phyloP scores from a whole-genome alignment of 2,113 vertebrate genomes.

The Zeus faber region DNA sequence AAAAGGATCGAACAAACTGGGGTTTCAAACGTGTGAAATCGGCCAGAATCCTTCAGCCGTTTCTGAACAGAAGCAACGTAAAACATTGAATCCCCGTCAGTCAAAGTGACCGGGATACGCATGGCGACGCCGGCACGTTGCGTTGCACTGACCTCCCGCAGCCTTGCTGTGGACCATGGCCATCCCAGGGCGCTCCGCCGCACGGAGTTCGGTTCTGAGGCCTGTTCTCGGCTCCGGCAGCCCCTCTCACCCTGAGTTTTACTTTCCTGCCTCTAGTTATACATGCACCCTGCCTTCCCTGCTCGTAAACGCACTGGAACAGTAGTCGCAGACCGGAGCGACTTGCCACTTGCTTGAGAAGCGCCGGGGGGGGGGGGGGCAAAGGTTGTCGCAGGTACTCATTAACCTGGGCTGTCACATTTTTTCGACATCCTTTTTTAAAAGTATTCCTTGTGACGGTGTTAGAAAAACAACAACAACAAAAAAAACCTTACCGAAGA shows the following conservation, averaged over 20 bases:
- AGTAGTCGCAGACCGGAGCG: slow-evolving; percentile 19
- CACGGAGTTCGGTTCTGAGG: no score
- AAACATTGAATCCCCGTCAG: background rate
- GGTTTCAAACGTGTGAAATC: no score
- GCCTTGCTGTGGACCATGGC: slow-evolving; percentile 76
- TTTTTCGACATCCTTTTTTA: background rate
- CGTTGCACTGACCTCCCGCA: slow-evolving; percentile 76
- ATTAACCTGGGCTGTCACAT: slow-evolving; percentile 82
- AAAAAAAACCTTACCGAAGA: slow-evolving; percentile 83
- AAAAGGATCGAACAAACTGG: no score
- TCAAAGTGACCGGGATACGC: background rate
- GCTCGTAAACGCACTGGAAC: slow-evolving; percentile 9
- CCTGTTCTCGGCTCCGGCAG: slow-evolving; percentile 13
- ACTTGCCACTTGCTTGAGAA: slow-evolving; percentile 71
- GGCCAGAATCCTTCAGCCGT: no score
- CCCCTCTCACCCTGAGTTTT: slow-evolving; percentile 15
- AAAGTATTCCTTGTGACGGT: no score
- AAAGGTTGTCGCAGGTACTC: slow-evolving; percentile 90
- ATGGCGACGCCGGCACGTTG: background rate
- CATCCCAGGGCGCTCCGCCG: slow-evolving; percentile 47
- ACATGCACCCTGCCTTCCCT: slow-evolving; percentile 26
- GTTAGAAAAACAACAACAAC: no score
- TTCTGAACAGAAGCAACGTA: background rate
- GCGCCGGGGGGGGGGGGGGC: slow-evolving; percentile 72
- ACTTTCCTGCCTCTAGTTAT: slow-evolving; percentile 16